Evolutionary conservation across 2,797 vertebrate species (phyloP).

Genomic region (Lepidocolaptes lacrymiger): DNA sequence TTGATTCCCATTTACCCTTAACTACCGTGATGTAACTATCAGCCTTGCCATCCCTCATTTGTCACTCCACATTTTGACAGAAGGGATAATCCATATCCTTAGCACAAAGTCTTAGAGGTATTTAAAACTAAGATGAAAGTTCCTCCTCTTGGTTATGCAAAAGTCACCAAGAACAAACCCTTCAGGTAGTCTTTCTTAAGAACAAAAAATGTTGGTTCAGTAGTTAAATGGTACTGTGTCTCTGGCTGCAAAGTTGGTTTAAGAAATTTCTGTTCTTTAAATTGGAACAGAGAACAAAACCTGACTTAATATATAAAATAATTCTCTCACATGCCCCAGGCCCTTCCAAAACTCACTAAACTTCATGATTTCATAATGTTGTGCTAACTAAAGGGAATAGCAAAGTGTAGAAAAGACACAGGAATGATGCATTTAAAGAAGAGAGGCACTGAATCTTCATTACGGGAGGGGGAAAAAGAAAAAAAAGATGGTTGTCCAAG

Average conservation of each 20-base stretch:
- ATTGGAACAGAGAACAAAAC: neutral
- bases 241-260: neutral
- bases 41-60: neutral
- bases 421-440: neutral
- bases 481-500: neutral
- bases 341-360: neutral
- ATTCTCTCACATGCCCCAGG: neutral
- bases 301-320: neutral
- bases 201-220: neutral
- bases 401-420: neutral
- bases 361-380: neutral
- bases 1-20: neutral
- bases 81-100: neutral
- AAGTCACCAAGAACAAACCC: neutral
- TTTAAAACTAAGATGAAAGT: neutral
- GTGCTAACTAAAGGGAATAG: neutral
- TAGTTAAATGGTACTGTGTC: neutral
- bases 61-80: neutral
- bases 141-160: neutral
- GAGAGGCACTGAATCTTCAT: neutral
- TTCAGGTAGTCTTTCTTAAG: neutral
- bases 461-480: neutral
- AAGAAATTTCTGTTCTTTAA: neutral
- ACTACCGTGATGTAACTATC: rapidly evolving
- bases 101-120: neutral